Evolutionary conservation across 1,140 invertebrate genomes (phyloP).

Genomic region (Megalopta genalis): DNA sequence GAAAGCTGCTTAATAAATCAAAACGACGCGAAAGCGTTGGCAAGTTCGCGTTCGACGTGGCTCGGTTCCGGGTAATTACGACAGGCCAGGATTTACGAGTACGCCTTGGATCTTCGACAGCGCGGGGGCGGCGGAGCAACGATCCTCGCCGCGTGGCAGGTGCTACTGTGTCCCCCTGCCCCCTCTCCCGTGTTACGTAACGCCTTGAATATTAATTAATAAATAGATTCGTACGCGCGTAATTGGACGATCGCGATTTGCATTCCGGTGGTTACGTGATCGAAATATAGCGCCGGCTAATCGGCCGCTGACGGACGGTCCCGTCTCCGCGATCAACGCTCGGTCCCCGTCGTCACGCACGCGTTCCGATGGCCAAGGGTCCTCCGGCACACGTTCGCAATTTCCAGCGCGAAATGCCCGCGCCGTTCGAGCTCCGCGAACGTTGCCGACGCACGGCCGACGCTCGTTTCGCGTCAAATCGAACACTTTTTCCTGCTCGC

Average conservation of each 20-base stretch:
- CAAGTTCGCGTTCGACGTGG: slow-evolving; percentile 23
- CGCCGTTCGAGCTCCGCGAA: too few species aligned
- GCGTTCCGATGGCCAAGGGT: too few species aligned
- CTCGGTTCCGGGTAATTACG: slow-evolving; percentile 37
- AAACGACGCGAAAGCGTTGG: slow-evolving; percentile 55
- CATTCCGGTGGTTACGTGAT: slow-evolving; percentile 29
- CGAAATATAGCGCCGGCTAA: slow-evolving; percentile 8
- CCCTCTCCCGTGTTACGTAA: background rate
- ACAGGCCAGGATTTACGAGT: slow-evolving; percentile 40
- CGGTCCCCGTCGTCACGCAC: too few species aligned
- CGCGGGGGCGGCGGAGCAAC: too few species aligned
- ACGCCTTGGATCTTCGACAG: slow-evolving; percentile 26
- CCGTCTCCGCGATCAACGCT: too few species aligned
- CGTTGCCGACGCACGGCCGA: too few species aligned
- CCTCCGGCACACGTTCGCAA: too few species aligned
- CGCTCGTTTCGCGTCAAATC: too few species aligned
- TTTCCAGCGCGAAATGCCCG: too few species aligned
- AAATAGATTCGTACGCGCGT: slow-evolving; percentile 32
- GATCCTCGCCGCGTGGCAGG: slow-evolving; percentile 19
- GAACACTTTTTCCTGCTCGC: too few species aligned
- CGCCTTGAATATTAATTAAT: slow-evolving; percentile 47
- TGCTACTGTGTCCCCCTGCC: slow-evolving; percentile 10
- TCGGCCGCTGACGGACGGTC: background rate
- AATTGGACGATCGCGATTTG: slow-evolving; percentile 45
- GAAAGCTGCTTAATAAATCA: slow-evolving; percentile 58